phyloP scores from a whole-genome alignment of 2,113 vertebrate genomes.

The Abramis brama region DNA sequence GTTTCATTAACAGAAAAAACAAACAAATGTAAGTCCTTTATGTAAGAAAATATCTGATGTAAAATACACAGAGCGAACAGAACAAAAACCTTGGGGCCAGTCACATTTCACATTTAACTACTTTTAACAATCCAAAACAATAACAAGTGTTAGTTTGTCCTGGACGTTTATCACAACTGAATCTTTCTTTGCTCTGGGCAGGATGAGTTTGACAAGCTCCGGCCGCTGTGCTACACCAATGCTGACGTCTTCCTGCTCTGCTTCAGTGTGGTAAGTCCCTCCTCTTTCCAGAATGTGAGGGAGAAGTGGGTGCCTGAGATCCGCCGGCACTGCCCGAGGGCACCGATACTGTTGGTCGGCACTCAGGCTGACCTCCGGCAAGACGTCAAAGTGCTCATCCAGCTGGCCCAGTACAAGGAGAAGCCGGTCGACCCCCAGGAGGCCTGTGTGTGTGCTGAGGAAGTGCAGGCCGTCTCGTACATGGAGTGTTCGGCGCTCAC shows the following conservation, averaged over 20 bases:
- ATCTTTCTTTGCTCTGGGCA: conserved; percentile 62
- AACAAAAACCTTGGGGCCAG: no score
- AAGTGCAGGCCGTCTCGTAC: conserved; percentile 85
- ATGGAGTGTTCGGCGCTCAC: conserved; percentile 94
- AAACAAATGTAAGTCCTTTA: no score
- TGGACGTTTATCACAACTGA: neutral
- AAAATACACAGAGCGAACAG: no score
- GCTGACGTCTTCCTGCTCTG: conserved; percentile 93
- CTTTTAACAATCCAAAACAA: neutral
- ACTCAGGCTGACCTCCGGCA: conserved; percentile 93
- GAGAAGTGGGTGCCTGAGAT: conserved; percentile 96
- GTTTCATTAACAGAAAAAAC: no score
- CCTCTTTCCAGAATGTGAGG: conserved; percentile 91
- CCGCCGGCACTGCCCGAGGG: conserved; percentile 85
- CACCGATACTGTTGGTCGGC: conserved; percentile 88
- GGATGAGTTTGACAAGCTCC: conserved; percentile 96
- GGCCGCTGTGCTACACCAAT: conserved; percentile 93
- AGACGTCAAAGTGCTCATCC: conserved; percentile 94
- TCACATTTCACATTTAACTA: neutral
- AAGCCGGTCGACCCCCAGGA: conserved; percentile 84
- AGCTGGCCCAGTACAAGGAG: conserved; percentile 90
- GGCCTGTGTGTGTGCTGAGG: conserved; percentile 82
- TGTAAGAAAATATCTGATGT: no score
- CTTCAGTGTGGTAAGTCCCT: conserved; percentile 94
- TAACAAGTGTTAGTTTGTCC: neutral